Conservation (phyloP, 2,888 invertebrate species). For the Bellardia bayeri region DNA sequence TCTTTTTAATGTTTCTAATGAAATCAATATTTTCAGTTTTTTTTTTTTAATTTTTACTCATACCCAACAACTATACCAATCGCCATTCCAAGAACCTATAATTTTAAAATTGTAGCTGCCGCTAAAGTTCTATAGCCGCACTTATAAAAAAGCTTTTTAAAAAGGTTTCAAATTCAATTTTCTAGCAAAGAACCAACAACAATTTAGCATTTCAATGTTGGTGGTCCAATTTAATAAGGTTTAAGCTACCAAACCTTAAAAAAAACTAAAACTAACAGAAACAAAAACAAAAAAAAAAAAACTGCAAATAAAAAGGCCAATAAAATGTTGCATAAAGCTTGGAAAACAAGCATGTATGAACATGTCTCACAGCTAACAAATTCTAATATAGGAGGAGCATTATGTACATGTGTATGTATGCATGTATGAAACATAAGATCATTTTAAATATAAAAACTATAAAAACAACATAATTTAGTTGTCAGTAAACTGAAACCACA, state of each 20-base stretch:
- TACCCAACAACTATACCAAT: not conserved
- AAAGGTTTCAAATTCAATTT: slow-evolving; percentile 40
- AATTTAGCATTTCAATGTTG: slow-evolving; percentile 22
- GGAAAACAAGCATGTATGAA: not conserved
- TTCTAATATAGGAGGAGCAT: slow-evolving; percentile 42
- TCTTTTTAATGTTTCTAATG: not conserved
- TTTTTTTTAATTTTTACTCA: not conserved
- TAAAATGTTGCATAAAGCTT: slow-evolving; percentile 12
- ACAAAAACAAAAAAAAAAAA: not conserved
- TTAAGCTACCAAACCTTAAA: slow-evolving; percentile 50
- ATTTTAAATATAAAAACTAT: not conserved
- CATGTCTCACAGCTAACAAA: not conserved
- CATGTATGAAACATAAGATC: not conserved
- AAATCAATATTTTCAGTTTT: not conserved
- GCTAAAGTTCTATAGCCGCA: not conserved
- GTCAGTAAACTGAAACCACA: slow-evolving; percentile 41
- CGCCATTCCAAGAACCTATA: slow-evolving; percentile 8
- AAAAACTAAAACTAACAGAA: not conserved
- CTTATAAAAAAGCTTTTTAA: slow-evolving; percentile 24
- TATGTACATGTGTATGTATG: too few species aligned
- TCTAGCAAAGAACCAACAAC: not conserved
- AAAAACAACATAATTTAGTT: slow-evolving; percentile 41
- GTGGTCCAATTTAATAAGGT: slow-evolving; percentile 51
- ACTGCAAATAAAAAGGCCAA: not conserved
- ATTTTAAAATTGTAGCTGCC: not conserved